Base-by-base conservation (phyloP, 2,888 invertebrate species). In the Nasonia oneida region DNA sequence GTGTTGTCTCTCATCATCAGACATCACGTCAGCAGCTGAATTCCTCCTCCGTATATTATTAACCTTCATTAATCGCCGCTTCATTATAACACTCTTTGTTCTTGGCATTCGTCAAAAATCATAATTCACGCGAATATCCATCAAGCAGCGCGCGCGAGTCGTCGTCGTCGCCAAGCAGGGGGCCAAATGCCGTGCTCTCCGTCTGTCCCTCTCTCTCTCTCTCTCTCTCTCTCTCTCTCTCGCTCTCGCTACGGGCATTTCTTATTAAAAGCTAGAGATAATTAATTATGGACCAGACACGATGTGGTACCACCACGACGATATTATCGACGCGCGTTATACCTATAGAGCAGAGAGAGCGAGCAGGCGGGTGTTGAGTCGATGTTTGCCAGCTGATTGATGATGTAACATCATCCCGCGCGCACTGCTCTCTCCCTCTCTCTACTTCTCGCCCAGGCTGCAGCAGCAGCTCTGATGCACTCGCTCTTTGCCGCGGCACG, bases 311-410 rank as follows among this genome's bases (percentile, higher is more conserved):
- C 83, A 81, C 87, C 77, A 39, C 78, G 37, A 81, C 78, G 87
- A 84, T 86, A 87, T 85, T 88, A 88, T 88, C 89, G 88, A 88
- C 86, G 88, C 89, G 85, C 82, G 39, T 73, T 75, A 73, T 42
- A 74, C 39, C 61, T 42, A 71, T 14, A 57, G 53, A 50, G n/a
- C 1, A 86, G 74, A 71, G 87, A 73, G 29, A 15, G 79, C 42
- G 84, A 79, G 86, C 85, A 88, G 89, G 91, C 92, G 90, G 90
- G 91, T 90, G 93, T 92, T 93, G 93, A 93, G 92, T 92, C 91
- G 91, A 93, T 92, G 92, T 91, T 92, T 92, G 91, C 92, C 87
- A 91, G 92, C 92, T 92, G 92, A 93, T 93, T 93, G 92, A 93
- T 93, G 93, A 92, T 92, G 92, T 92, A 91, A 92, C 91, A 91